A percentile compares a stretch with the other conserved stretches of the same genome.
phyloP scores from a whole-genome alignment of 1,140 invertebrate species.

The Leucophenga varia region DNA sequence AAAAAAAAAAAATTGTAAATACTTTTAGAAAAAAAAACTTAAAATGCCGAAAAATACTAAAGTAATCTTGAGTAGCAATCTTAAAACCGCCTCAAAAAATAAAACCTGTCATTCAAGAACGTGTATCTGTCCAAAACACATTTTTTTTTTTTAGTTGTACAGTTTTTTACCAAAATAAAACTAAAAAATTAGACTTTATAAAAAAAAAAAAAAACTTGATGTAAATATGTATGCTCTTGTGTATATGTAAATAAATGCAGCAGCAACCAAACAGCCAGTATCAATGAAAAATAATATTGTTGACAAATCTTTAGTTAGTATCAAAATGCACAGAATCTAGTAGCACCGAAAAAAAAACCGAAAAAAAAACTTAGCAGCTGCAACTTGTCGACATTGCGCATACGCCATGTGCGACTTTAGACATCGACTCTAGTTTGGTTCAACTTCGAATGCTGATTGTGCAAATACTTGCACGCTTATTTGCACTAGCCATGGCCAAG shows the following conservation, averaged over 20 bases:
- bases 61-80: too few relatives aligned
- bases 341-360: too few relatives aligned
- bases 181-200: conserved; percentile 19
- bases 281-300: too few relatives aligned
- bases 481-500: conserved; percentile 36
- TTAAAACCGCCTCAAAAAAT: too few relatives aligned
- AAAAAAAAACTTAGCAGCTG: too few relatives aligned
- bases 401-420: conserved; percentile 38
- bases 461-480: conserved; percentile 26
- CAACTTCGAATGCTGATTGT: too few relatives aligned
- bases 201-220: conserved; percentile 8
- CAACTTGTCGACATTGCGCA: conserved; percentile 46
- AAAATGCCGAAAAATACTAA: conserved; percentile 31
- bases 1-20: conserved; percentile 12
- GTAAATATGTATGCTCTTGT: background rate
- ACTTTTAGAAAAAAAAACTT: conserved; percentile 7
- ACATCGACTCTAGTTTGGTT: too few relatives aligned
- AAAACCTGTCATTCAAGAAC: conserved; percentile 52
- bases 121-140: conserved; percentile 34
- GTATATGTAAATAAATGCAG: too few relatives aligned
- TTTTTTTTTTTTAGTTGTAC: too few relatives aligned
- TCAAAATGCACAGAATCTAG: too few relatives aligned
- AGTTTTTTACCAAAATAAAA: conserved; percentile 41
- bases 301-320: too few relatives aligned
- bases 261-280: too few relatives aligned